Percentiles rank a stretch among this genome's conserved stretches.
These are phyloP conservation scores for Theonella swinhoei DNA, from an alignment of 37 sponge, comb jelly and placozoan species.

Conservation along the genomic window DNA sequence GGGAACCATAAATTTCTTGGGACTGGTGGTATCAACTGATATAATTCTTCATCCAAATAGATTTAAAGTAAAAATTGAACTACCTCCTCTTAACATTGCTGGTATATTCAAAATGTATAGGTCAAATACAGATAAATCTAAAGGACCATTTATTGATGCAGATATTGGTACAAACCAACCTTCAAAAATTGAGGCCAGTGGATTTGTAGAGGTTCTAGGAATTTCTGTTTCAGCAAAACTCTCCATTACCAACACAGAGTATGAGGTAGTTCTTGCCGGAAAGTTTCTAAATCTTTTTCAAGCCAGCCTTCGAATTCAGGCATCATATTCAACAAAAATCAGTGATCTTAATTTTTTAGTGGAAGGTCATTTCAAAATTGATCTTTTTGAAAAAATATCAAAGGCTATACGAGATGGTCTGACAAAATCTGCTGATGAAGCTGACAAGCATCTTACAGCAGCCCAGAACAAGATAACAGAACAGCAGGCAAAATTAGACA, in stretches of 20 bases:
- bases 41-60: constrained; percentile 13
- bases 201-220: constrained; percentile 18
- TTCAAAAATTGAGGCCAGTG: constrained; percentile 1
- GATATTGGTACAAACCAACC: background rate
- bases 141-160: constrained; percentile 26
- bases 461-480: background rate
- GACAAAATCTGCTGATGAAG: background rate
- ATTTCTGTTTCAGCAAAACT: constrained; percentile 11
- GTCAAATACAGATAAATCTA: background rate
- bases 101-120: constrained; percentile 24
- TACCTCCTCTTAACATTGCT: constrained; percentile 9
- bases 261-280: background rate
- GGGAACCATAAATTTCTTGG: constrained; percentile 40
- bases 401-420: background rate
- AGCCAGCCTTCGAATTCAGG: background rate
- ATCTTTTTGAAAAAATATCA: background rate
- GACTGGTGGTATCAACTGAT: background rate
- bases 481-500: background rate
- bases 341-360: background rate
- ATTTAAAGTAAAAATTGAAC: constrained; percentile 2
- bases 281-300: constrained; percentile 18
- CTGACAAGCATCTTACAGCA: background rate
- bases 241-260: background rate
- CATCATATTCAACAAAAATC: constrained; percentile 7
- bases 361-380: background rate